Conservation (phyloP, 2,797 vertebrate genomes). For the Rallus crepitans region DNA sequence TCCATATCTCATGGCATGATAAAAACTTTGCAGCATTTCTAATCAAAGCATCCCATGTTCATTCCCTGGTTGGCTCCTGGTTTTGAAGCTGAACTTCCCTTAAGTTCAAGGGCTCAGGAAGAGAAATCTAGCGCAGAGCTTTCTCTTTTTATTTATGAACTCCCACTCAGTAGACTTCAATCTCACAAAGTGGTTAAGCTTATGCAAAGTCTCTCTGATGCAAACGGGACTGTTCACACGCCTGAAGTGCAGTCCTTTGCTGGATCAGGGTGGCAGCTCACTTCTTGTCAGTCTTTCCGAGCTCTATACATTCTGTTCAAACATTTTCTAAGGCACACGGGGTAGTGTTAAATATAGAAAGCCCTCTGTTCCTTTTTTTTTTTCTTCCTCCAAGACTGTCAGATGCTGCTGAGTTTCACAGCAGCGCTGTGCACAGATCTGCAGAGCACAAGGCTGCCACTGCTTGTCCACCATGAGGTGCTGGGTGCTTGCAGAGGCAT, state of each 20-base stretch:
- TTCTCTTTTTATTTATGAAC: constrained; percentile 36
- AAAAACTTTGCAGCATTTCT: not conserved
- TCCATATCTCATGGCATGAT: not conserved
- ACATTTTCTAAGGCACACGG: not conserved
- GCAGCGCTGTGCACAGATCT: not conserved
- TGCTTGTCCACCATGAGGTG: not conserved
- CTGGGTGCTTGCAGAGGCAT: not conserved
- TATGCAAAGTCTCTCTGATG: constrained; percentile 49
- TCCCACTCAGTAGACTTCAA: constrained; percentile 38
- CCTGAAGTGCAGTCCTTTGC: not conserved
- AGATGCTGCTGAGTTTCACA: not conserved
- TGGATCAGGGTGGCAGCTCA: constrained; percentile 32
- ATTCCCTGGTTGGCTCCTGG: not conserved
- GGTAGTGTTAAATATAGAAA: constrained; percentile 41
- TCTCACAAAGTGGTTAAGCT: constrained; percentile 35
- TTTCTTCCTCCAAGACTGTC: not conserved
- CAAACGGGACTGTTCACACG: not conserved
- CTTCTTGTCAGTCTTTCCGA: not conserved
- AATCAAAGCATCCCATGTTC: constrained; percentile 40
- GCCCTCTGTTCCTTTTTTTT: not conserved
- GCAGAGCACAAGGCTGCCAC: not conserved
- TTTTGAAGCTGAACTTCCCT: constrained; percentile 38
- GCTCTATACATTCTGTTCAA: not conserved
- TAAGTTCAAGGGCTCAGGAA: constrained; percentile 32
- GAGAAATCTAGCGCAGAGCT: constrained; percentile 3